Conservation (phyloP, 2,888 invertebrate species). For the Drepana falcataria region DNA sequence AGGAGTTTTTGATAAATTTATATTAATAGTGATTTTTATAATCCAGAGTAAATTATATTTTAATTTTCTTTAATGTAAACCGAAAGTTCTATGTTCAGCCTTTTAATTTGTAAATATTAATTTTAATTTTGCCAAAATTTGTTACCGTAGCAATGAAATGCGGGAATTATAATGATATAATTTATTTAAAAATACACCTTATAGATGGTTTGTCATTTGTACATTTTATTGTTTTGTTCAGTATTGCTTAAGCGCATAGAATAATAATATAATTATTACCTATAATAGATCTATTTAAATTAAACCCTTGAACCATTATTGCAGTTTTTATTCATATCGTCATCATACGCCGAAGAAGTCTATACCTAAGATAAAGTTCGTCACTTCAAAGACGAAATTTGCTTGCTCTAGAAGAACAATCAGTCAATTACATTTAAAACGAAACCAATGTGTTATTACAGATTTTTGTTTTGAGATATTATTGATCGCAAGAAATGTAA, state of each 20-base stretch:
- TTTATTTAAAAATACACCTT: slow-evolving; percentile 37
- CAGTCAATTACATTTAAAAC: too few species aligned
- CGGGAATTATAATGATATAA: slow-evolving; percentile 24
- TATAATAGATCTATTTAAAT: slow-evolving; percentile 61
- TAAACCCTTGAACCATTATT: slow-evolving; percentile 25
- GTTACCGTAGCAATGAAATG: slow-evolving; percentile 45
- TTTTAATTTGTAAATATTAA: slow-evolving; percentile 61
- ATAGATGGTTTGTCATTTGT: slow-evolving; percentile 57
- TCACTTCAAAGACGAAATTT: too few species aligned
- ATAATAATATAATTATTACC: slow-evolving; percentile 61
- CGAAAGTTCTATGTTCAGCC: slow-evolving; percentile 8
- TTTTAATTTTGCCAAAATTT: slow-evolving; percentile 53
- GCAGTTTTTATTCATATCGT: background rate
- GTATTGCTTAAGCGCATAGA: slow-evolving; percentile 72
- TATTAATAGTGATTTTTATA: slow-evolving; percentile 18
- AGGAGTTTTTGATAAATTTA: slow-evolving; percentile 59
- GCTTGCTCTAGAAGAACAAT: too few species aligned
- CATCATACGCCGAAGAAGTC: too few species aligned
- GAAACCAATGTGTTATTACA: too few species aligned
- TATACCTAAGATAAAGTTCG: too few species aligned
- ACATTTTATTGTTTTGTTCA: slow-evolving; percentile 76
- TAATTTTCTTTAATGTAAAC: slow-evolving; percentile 11
- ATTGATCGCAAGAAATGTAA: too few species aligned
- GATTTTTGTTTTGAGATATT: too few species aligned
- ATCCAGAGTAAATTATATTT: background rate